phyloP scores from a whole-genome alignment of 1,140 invertebrate species.

The Cydia splendana region DNA sequence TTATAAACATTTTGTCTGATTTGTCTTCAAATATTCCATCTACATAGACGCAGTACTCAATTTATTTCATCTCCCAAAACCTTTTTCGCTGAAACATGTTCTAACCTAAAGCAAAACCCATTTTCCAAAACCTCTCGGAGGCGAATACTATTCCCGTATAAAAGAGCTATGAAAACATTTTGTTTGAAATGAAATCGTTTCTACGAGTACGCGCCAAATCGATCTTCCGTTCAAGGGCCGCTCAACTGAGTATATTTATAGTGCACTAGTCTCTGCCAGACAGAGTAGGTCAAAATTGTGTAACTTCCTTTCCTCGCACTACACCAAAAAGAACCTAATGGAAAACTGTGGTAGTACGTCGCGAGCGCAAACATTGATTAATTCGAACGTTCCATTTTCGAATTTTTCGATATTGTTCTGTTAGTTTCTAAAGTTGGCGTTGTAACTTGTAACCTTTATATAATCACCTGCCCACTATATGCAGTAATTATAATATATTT shows the following conservation, averaged over 20 bases:
- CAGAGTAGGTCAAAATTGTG: slow-evolving; percentile 41
- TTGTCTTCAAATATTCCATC: no score
- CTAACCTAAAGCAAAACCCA: slow-evolving; percentile 24
- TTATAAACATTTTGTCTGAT: no score
- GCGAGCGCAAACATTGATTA: slow-evolving; percentile 38
- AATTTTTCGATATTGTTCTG: background rate
- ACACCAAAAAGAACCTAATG: slow-evolving; percentile 40
- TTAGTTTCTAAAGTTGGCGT: background rate
- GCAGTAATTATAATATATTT: no score
- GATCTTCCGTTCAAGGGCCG: slow-evolving; percentile 26
- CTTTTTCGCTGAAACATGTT: background rate
- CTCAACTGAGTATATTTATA: slow-evolving; percentile 27
- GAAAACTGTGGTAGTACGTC: slow-evolving; percentile 42
- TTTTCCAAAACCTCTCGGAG: slow-evolving; percentile 10
- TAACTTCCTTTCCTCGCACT: slow-evolving; percentile 37
- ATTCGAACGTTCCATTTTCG: slow-evolving; percentile 34
- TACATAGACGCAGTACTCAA: background rate
- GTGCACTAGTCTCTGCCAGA: slow-evolving; percentile 28
- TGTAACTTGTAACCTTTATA: background rate
- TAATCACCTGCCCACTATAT: no score
- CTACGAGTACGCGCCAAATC: slow-evolving; percentile 28
- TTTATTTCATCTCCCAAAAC: background rate
- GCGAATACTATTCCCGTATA: slow-evolving; percentile 19
- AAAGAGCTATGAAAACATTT: slow-evolving; percentile 31
- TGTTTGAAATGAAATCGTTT: slow-evolving; percentile 32